Base-by-base conservation (phyloP, 2,113 vertebrate genomes). In the Fulmarus glacialis region DNA sequence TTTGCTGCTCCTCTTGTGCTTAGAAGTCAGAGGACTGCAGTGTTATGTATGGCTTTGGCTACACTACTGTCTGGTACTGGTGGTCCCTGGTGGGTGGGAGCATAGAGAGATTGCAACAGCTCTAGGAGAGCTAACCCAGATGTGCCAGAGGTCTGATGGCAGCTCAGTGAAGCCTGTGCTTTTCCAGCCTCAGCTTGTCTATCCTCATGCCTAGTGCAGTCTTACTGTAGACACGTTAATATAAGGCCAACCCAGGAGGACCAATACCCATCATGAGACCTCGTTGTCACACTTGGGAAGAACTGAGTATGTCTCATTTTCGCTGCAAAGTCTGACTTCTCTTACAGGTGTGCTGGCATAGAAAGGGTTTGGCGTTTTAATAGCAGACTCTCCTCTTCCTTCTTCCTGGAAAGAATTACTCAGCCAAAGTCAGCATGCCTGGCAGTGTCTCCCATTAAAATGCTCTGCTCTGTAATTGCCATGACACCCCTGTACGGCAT, bases 221-320 rank as follows among this genome's bases (percentile, higher is more conserved):
- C 16, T 23, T 83, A 1, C 26, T 40, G 15, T 8, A 36, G 52
- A 15, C 38, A 45, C 8, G 1, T 3, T 0, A 0, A 71, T 15
- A 62, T 6, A 12, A 52, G 7, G 13, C 23, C 36, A 64, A 4
- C 3, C 8, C 64, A 78, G 36, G 15, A 56, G 22, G 45, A 56
- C 18, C 34, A 36, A 29, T 8, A 42, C 5, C 13, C 40, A 11
- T 13, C 2, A 3, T 4, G 13, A 90, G 36, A 64, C 9, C 18
- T 78, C 53, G 27, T 29, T 30, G 26, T 18, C 11, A 6, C 14
- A n/a, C 16, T n/a, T 38, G 47, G 9, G 26, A 66, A 71, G 19
- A 96, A 23, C 6, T 12, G 15, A 42, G 9, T 19, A 43, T 22
- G 4, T 36, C 32, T 30, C 9, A 24, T 75, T 83, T 67, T 82